Percentiles rank a stretch among this genome's conserved stretches.
Conservation (phyloP, 2,888 invertebrate species). For the Callyntrura sp. region DNA sequence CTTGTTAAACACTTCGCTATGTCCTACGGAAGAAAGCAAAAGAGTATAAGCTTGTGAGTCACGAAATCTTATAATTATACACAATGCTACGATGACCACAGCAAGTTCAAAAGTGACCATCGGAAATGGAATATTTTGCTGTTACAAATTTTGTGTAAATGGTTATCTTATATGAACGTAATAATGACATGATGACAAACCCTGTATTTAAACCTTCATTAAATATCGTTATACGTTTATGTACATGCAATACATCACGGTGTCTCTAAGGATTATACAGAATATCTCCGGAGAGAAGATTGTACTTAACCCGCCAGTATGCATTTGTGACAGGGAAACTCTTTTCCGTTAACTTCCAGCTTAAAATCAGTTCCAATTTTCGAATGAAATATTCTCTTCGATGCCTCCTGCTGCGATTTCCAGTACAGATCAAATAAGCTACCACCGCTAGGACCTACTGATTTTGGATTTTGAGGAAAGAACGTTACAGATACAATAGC, state of each 20-base stretch:
- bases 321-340: slow-evolving; percentile 69
- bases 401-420: slow-evolving; percentile 66
- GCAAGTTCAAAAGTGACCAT: no score
- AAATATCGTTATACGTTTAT: no score
- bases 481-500: slow-evolving; percentile 53
- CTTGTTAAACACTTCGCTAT: slow-evolving; percentile 66
- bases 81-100: no score
- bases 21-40: slow-evolving; percentile 48
- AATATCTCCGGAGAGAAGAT: no score
- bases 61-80: no score
- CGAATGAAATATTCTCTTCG: slow-evolving; percentile 55
- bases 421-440: slow-evolving; percentile 57
- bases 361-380: slow-evolving; percentile 66
- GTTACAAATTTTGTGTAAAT: no score
- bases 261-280: no score
- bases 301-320: slow-evolving; percentile 66
- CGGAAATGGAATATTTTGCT: no score
- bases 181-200: no score
- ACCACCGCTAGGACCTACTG: not conserved
- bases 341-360: slow-evolving; percentile 50
- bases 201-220: no score
- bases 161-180: no score
- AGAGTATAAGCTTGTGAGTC: slow-evolving; percentile 18
- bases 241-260: no score
- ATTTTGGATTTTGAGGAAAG: slow-evolving; percentile 40